Base-by-base conservation (phyloP, 2,113 vertebrate genomes). In the Rafetus swinhoei region DNA sequence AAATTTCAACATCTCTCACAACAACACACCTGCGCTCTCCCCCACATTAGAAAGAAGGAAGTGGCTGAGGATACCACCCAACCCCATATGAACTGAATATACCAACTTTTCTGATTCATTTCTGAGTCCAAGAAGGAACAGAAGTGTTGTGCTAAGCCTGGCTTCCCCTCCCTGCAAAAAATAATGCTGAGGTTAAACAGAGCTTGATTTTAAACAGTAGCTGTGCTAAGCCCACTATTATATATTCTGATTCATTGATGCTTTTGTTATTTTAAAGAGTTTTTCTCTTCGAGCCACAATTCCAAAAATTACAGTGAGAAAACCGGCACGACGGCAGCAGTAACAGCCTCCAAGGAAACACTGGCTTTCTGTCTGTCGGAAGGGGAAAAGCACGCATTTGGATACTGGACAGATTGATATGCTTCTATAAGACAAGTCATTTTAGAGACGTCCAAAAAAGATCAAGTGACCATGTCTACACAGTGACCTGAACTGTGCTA, bases 271-370 rank as follows among this genome's bases (percentile, higher is more conserved):
- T 98, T 98, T 95, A 35, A 94, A 86, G 85, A 98, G 45, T 94
- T 8, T 96, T 7, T 98, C 35, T 94, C 55, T 97, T 94, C 85
- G 97, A 91, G 98, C 97, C 90, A 97, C 10, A 29, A 98, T 9
- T 92, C 95, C 98, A 84, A 98, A 98, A 87, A 95, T 4, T 24
- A 97, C 0, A 0, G 97, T 98, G 69, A 98, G 1, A 85, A 6
- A 65, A 98, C 88, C 57, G 98, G 98, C 82, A 98, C 96, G 0
- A 13, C 86, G 2, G 97, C 98, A 86, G 98, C 97, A 65, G 98
- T 97, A 54, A 98, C 16, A 0, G 98, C 96, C 50, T 98, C 98
- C 19, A 0, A 79, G 98, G 98, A 7, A 98, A 45, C 12, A 35
- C 2, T 0, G 24, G 0, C 5, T 60, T 69, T 92, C 88, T 97